These are phyloP conservation scores for Pseudocheirus occidentalis DNA, from an alignment of 2,797 vertebrate species.

Conservation along the genomic window DNA sequence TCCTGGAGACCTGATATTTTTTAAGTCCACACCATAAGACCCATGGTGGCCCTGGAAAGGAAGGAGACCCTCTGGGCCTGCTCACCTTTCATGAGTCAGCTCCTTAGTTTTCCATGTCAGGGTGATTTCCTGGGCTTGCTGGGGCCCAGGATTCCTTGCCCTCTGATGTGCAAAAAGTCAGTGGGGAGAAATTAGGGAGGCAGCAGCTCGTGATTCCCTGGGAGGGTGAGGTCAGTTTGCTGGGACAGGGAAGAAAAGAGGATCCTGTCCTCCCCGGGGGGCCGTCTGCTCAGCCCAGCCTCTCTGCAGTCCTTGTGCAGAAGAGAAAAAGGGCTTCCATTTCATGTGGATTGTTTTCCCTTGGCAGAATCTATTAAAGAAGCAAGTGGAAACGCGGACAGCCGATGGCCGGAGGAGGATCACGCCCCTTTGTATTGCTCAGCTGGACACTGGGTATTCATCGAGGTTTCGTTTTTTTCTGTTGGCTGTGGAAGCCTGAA, in stretches of 20 bases:
- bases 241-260: background rate
- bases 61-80: background rate
- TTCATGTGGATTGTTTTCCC: constrained; percentile 58
- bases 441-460: constrained; percentile 96
- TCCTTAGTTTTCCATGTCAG: background rate
- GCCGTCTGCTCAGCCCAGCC: background rate
- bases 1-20: background rate
- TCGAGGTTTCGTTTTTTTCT: constrained; percentile 55
- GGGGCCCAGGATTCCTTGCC: constrained; percentile 1
- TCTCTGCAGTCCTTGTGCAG: background rate
- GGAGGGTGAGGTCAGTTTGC: constrained; percentile 23
- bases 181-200: background rate
- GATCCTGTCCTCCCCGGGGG: background rate
- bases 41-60: background rate
- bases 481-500: constrained; percentile 45
- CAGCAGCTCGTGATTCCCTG: background rate
- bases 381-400: constrained; percentile 98
- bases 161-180: background rate
- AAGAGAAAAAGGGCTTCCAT: constrained; percentile 35
- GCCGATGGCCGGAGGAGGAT: constrained; percentile 96
- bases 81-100: background rate
- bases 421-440: constrained; percentile 98
- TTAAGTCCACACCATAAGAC: background rate
- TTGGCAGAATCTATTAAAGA: constrained; percentile 96
- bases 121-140: background rate